Percentiles rank a stretch among this genome's conserved stretches.
These are phyloP conservation scores for Pogonus chalceus DNA, from an alignment of 1,140 invertebrate species.

Conservation along the genomic window DNA sequence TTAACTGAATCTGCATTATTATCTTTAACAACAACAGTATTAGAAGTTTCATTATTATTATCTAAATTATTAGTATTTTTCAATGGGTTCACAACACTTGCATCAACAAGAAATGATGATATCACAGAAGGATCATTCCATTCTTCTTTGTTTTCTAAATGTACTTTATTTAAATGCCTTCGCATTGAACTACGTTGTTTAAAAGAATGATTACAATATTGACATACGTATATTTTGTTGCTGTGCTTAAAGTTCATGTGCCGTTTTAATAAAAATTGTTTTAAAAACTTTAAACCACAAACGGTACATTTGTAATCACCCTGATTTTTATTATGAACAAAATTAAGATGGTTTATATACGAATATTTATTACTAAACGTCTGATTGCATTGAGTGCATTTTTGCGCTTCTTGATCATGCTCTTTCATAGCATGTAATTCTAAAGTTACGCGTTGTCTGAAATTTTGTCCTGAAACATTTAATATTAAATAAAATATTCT, in stretches of 20 bases:
- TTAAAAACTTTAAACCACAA: not conserved
- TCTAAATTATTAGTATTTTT: not conserved
- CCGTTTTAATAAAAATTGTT: slow-evolving; percentile 11
- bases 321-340: slow-evolving; percentile 6
- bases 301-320: not conserved
- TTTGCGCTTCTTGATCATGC: too few relatives aligned
- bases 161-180: slow-evolving; percentile 27
- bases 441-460: slow-evolving; percentile 16
- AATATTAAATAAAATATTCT: slow-evolving; percentile 1
- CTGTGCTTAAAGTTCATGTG: not conserved
- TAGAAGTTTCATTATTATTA: not conserved
- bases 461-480: slow-evolving; percentile 14
- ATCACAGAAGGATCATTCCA: slow-evolving; percentile 17
- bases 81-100: not conserved
- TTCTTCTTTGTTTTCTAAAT: slow-evolving; percentile 21
- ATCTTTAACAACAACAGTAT: slow-evolving; percentile 13
- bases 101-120: slow-evolving; percentile 12
- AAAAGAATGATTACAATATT: slow-evolving; percentile 25
- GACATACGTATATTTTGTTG: slow-evolving; percentile 21
- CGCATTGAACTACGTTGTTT: slow-evolving; percentile 29
- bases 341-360: slow-evolving; percentile 7
- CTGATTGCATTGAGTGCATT: too few relatives aligned
- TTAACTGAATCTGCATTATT: slow-evolving; percentile 13
- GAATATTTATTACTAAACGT: slow-evolving; percentile 4
- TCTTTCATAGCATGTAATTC: slow-evolving; percentile 15